Base-by-base conservation (phyloP, 1,140 invertebrate genomes). In the Drosophila sp. region DNA sequence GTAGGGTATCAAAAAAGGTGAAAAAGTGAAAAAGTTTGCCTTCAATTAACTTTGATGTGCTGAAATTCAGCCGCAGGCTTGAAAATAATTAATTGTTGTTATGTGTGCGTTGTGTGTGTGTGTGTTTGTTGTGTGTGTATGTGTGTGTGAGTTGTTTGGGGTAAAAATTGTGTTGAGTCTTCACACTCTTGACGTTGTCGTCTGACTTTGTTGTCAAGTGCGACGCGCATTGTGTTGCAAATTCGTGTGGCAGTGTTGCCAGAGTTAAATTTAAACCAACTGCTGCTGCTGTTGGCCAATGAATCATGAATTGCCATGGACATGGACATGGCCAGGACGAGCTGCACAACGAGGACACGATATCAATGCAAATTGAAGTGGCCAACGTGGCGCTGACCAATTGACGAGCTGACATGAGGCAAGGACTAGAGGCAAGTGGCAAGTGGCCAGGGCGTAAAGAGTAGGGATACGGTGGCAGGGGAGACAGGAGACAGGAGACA, bases 301-400 rank as follows among this genome's bases (percentile, higher is more conserved):
- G 76, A 82, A 89, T 82, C 78, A 87, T 87, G 82, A 82, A 89
- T 82, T 58, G 46, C 46, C 65, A 21, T 4, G 21, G 53, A 32
- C 62, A 76, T 3, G 18, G 46, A 32, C 62, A 76, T 9, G 36
- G 7, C 9, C 51, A 27, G 25, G 5, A 38, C 32, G 2, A 38
- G 0, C n/a, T n/a, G n/a, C n/a, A n/a, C 7, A n/a, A 27, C 58
- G 21, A 13, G 54, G 14, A 38, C 58, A 73, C 71, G 73, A 72
- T 72, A 76, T 72, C 73, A 87, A 87, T 87, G 82, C 83, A 87
- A 87, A 87, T 87, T 87, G 83, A 87, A 87, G 82, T 87, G 79
- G 83, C 82, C 78, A 84, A 76, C 65, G 75, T 74, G 82, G 36
- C 69, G 79, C 82, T 76, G 74, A 48, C 72, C 82, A 86, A 83